phyloP scores from a whole-genome alignment of 1,140 invertebrate genomes.

The Marisa cornuarietis region DNA sequence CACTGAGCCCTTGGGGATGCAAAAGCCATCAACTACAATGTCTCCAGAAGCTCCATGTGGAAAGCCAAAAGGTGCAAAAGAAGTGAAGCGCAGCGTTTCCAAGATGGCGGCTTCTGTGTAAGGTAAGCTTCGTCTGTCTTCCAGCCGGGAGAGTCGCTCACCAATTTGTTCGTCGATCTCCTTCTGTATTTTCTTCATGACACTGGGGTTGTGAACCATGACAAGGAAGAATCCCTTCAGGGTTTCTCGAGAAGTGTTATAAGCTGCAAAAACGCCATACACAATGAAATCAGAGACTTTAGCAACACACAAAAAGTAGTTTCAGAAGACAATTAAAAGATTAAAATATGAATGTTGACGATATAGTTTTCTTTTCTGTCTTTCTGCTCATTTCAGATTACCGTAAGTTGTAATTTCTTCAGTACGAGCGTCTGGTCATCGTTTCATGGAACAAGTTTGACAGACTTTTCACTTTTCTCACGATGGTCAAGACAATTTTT shows the following conservation, averaged over 20 bases:
- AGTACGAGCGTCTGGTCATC: neutral
- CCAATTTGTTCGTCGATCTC: constrained; percentile 33
- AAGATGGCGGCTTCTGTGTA: constrained; percentile 50
- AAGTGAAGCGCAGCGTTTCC: constrained; percentile 44
- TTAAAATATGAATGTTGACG: neutral
- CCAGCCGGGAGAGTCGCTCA: constrained; percentile 5
- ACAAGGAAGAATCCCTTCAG: constrained; percentile 35
- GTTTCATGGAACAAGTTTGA: too few species aligned
- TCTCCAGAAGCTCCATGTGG: constrained; percentile 23
- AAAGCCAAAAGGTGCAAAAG: constrained; percentile 59
- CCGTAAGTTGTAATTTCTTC: neutral
- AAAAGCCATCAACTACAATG: constrained; percentile 1
- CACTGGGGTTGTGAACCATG: constrained; percentile 58
- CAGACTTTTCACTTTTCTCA: too few species aligned
- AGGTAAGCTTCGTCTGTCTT: constrained; percentile 34
- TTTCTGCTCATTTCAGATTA: neutral
- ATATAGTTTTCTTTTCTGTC: neutral
- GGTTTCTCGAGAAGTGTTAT: constrained; percentile 29
- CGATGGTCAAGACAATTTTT: too few species aligned
- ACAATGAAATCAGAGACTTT: too few species aligned
- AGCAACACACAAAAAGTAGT: neutral
- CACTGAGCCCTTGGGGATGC: constrained; percentile 20
- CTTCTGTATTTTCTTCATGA: constrained; percentile 44
- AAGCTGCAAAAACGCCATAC: neutral
- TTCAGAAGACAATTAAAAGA: neutral